A percentile compares a stretch with the other conserved stretches of the same genome.
These are phyloP conservation scores for Dynastes hyllus DNA, from an alignment of 2,888 invertebrate species.

Conservation along the genomic window DNA sequence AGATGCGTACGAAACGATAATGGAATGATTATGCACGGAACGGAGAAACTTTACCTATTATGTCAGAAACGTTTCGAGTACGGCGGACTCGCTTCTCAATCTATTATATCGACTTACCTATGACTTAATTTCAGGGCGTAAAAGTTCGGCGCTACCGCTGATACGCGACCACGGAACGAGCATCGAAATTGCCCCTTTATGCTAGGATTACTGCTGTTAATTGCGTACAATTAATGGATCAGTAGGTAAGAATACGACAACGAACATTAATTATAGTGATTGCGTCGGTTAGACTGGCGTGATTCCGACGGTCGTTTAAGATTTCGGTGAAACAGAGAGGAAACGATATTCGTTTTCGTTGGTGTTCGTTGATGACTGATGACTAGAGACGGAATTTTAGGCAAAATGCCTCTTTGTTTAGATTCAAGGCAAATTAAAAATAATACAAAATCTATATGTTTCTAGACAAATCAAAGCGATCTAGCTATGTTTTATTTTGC, in stretches of 20 bases:
- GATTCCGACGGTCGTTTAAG: too few species aligned
- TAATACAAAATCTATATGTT: too few species aligned
- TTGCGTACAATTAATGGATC: conserved; percentile 31
- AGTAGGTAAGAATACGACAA: background rate
- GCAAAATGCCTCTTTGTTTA: too few species aligned
- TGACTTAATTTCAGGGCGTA: conserved; percentile 26
- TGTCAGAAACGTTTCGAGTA: conserved; percentile 26
- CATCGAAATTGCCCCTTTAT: conserved; percentile 30
- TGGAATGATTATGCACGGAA: conserved; percentile 38
- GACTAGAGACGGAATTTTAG: too few species aligned
- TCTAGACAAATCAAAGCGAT: too few species aligned
- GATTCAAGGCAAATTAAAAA: too few species aligned
- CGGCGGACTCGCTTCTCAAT: conserved; percentile 26
- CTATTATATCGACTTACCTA: conserved; percentile 44
- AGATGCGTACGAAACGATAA: conserved; percentile 42
- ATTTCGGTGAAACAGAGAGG: background rate
- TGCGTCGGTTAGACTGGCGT: background rate
- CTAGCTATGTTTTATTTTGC: too few species aligned
- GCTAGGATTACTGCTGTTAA: conserved; percentile 23
- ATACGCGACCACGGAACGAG: conserved; percentile 19
- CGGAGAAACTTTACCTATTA: conserved; percentile 41
- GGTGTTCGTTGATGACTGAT: too few species aligned
- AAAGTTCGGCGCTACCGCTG: conserved; percentile 17
- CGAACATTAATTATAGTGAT: conserved; percentile 14
- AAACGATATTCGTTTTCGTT: background rate